Evolutionary conservation across 2,888 invertebrate species (phyloP).

Genomic region (Nomada ruficornis): DNA sequence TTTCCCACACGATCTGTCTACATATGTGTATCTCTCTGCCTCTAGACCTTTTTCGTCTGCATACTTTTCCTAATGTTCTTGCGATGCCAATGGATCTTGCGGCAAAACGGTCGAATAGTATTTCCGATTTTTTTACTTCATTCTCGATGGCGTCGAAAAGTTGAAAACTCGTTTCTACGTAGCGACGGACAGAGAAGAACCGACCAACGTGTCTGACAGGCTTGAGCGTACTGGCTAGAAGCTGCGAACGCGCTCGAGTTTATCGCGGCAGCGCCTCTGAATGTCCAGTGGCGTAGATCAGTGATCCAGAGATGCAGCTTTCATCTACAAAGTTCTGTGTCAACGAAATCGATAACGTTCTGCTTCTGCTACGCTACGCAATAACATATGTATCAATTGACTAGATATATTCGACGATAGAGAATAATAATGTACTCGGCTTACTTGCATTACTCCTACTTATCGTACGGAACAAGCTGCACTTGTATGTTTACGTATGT

Average conservation of each 20-base stretch:
- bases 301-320: constrained; percentile 25
- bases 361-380: neutral
- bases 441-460: no score
- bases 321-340: neutral
- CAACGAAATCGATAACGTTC: neutral
- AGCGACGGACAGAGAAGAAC: neutral
- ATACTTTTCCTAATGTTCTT: no score
- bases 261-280: constrained; percentile 54
- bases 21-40: neutral
- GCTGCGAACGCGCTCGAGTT: constrained; percentile 49
- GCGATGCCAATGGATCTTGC: no score
- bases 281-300: constrained; percentile 61
- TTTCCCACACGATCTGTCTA: no score
- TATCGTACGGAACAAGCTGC: no score
- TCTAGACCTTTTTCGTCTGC: neutral
- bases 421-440: no score
- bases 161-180: neutral
- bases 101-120: no score
- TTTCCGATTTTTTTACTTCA: neutral
- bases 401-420: no score
- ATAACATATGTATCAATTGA: no score
- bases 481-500: no score
- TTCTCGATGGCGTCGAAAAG: neutral
- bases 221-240: constrained; percentile 58
- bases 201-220: constrained; percentile 57